Evolutionary conservation across 2,797 vertebrate genomes (phyloP), one percentile per base, ranked within the genome.

Genomic region (Podarcis siculus): DNA sequence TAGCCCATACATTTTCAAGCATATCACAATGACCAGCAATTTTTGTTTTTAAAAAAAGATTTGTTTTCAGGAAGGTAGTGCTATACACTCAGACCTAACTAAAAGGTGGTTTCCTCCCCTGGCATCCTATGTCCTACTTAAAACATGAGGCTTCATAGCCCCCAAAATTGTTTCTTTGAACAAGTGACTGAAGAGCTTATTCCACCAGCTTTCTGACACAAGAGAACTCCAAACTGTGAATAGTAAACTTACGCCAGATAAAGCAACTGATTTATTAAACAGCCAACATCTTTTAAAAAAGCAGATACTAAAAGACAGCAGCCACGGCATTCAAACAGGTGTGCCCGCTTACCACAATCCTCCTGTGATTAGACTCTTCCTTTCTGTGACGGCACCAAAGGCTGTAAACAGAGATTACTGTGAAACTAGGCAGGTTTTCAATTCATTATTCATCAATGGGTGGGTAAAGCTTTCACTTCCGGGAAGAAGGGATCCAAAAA

Each of bases 391-490:
- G 21, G 69, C n/a, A 1, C 55, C 72, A 86, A 84, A 89, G 12
- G 82, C 82, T 93, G 93, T 94, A 95, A 92, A 93, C 85, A 90
- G 90, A 91, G 82, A 85, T 83, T 2, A 0, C 25, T 86, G 88
- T 82, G 92, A 91, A 89, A 91, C 78, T 49, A 91, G 92, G 90
- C 93, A 86, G 55, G 37, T 32, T 81, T 87, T 86, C 90, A 82
- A 94, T 83, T 73, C 89, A 85, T 90, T 90, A 92, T 91, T 93
- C 92, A 94, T 89, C 89, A 90, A 37, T 0, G 0, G 82, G 92
- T 83, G 92, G 93, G 87, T 32, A 10, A 35, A 77, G 77, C 42
- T 79, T 91, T 92, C 83, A 86, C 83, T 90, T 88, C 87, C 86
- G 0, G 32, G 88, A 87, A 79, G 35, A 15, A 30, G 80, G 30